phyloP scores from a whole-genome alignment of 1,140 invertebrate species.

The Tetragnatha versicolor region DNA sequence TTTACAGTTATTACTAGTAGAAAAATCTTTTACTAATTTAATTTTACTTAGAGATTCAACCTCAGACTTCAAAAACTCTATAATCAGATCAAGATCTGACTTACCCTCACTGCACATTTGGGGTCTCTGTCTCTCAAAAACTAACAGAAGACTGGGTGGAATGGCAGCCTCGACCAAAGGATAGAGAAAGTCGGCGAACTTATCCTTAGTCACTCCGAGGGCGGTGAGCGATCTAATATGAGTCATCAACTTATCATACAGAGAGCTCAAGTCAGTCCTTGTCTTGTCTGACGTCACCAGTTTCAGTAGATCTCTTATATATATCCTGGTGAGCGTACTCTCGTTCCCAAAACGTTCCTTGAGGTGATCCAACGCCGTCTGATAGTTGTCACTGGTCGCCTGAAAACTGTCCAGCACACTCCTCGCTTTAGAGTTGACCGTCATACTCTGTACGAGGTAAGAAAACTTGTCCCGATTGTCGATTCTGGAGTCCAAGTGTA shows the following conservation, averaged over 20 bases:
- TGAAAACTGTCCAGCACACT: neutral
- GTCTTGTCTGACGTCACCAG: neutral
- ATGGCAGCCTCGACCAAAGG: neutral
- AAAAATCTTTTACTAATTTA: neutral
- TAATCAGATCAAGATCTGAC: neutral
- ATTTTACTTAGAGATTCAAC: neutral
- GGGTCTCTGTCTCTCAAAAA: neutral
- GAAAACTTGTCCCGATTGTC: neutral
- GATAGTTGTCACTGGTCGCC: neutral
- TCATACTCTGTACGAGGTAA: neutral
- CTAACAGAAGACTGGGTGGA: neutral
- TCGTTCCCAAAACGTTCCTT: neutral
- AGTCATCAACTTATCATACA: slow-evolving; percentile 5
- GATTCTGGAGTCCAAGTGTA: neutral
- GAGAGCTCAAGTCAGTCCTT: neutral
- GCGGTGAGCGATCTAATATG: neutral
- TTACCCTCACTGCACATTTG: neutral
- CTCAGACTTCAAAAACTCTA: neutral
- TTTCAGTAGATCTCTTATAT: neutral
- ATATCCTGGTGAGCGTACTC: neutral
- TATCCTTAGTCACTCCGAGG: neutral
- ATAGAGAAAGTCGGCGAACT: neutral
- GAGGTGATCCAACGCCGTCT: neutral
- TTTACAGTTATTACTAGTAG: neutral
- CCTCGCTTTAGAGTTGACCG: neutral